Conservation (phyloP, 2,888 invertebrate species). For the Idaea biselata region DNA sequence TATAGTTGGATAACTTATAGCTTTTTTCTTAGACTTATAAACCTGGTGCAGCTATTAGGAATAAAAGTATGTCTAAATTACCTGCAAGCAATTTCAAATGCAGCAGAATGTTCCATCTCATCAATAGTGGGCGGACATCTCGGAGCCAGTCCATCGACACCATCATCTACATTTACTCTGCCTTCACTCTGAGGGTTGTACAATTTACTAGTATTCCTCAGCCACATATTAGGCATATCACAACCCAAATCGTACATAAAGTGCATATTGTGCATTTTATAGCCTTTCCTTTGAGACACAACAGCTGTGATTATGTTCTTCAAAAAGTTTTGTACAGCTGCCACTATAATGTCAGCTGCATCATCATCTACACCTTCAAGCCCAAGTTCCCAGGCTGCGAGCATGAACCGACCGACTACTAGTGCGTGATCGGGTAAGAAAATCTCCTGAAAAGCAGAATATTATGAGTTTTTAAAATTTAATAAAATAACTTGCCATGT, state of each 20-base stretch:
- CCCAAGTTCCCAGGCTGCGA: conserved; percentile 94
- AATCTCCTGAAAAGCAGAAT: conserved; percentile 81
- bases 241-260: conserved; percentile 91
- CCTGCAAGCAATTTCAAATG: conserved; percentile 87
- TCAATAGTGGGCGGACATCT: conserved; percentile 85
- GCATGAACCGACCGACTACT: conserved; percentile 89
- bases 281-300: conserved; percentile 90
- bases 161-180: conserved; percentile 80
- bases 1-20: no score
- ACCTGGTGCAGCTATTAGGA: background rate
- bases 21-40: background rate
- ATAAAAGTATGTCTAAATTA: conserved; percentile 22
- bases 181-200: conserved; percentile 83
- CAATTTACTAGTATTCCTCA: conserved; percentile 85
- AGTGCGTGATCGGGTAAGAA: conserved; percentile 92
- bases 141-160: conserved; percentile 83
- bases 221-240: conserved; percentile 89
- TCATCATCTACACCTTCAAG: conserved; percentile 91
- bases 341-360: conserved; percentile 90
- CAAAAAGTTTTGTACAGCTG: conserved; percentile 88
- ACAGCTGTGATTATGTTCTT: conserved; percentile 91
- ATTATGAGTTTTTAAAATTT: conserved; percentile 2
- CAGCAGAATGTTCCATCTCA: conserved; percentile 87
- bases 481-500: conserved; percentile 4
- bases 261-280: conserved; percentile 85